Base-by-base conservation (phyloP, 53 echinoderm and acorn worm species). In the Actinopyga echinites region DNA sequence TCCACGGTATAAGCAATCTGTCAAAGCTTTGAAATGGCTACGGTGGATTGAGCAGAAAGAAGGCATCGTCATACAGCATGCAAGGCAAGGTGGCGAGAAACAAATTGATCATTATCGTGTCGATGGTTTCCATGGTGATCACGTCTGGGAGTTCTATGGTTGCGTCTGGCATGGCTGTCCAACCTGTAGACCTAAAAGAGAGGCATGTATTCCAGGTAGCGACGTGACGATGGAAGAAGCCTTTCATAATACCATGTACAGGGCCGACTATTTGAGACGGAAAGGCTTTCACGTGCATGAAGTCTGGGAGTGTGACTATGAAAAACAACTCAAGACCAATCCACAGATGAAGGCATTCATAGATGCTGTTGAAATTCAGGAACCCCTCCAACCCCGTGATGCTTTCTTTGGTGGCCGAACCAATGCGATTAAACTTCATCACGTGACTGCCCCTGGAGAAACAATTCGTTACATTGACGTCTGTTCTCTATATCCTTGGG, bases 141-240 rank as follows among this genome's bases (percentile, higher is more conserved):
- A 56, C 20, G 58, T 86, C 8, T 86, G 80, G 26, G 86, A 86
- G 29, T 86, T 86, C 35, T 8, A 79, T 22, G 86, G 86, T n/a
- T n/a, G n/a, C n/a, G n/a, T n/a, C n/a, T n/a, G n/a, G n/a, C n/a
- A n/a, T n/a, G n/a, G n/a, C n/a, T n/a, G n/a, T n/a, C n/a, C n/a
- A n/a, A n/a, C n/a, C n/a, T n/a, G n/a, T n/a, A n/a, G n/a, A n/a
- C n/a, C n/a, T n/a, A n/a, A n/a, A n/a, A n/a, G n/a, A n/a, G n/a
- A n/a, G n/a, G n/a, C n/a, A n/a, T n/a, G n/a, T n/a, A n/a, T n/a
- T n/a, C n/a, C n/a, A n/a, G n/a, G n/a, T n/a, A n/a, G n/a, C n/a
- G n/a, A n/a, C n/a, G n/a, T n/a, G n/a, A n/a, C n/a, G n/a, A n/a
- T n/a, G n/a, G n/a, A n/a, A n/a, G n/a, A n/a, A n/a, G n/a, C 0